phyloP scores from a whole-genome alignment of 2,797 vertebrate genomes.

The Vireo griseus region DNA sequence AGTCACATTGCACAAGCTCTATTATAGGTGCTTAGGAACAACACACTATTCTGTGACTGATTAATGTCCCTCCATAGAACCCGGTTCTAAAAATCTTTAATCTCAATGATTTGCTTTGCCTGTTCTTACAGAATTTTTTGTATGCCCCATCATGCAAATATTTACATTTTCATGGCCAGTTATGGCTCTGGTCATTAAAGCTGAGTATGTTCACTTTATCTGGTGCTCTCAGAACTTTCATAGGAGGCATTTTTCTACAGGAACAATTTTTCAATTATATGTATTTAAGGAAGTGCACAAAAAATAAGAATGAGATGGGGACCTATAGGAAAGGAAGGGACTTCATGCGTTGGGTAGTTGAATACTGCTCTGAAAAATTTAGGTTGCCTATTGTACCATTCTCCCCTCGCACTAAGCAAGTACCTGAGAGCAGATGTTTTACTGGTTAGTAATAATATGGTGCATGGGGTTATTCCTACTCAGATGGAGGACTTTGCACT shows the following conservation, averaged over 20 bases:
- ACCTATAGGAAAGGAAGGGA: neutral
- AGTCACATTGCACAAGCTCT: neutral
- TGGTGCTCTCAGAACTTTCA: neutral
- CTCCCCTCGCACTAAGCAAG: neutral
- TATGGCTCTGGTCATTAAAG: neutral
- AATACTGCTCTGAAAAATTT: neutral
- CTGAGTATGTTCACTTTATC: neutral
- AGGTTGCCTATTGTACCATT: neutral
- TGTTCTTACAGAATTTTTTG: neutral
- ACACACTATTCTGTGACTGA: neutral
- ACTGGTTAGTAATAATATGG: neutral
- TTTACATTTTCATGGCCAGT: neutral
- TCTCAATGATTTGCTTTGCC: neutral
- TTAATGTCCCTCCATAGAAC: neutral
- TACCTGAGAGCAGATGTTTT: neutral
- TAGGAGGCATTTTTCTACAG: neutral
- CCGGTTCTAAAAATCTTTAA: neutral
- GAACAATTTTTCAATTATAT: neutral
- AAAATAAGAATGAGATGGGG: neutral
- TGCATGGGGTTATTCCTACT: neutral
- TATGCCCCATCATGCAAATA: neutral
- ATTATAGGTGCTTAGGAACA: neutral
- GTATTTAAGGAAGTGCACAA: neutral
- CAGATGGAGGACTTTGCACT: neutral
- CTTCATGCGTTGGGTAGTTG: neutral